Conservation (phyloP, 2,888 invertebrate genomes). For the Drosophila siamana region DNA sequence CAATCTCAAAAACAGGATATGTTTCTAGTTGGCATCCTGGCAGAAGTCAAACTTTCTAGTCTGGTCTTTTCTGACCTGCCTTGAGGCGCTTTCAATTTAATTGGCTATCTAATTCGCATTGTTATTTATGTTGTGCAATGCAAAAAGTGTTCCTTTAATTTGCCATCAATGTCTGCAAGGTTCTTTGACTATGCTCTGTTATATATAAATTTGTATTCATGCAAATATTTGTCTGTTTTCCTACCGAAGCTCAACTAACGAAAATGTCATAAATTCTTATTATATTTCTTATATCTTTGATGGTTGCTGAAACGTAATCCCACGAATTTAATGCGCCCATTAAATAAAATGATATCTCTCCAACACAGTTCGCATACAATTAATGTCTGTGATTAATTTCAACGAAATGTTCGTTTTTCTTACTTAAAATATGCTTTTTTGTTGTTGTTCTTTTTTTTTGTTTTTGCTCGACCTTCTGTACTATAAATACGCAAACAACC, state of each 20-base stretch:
- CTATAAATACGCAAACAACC: conserved; percentile 16
- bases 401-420: conserved; percentile 11
- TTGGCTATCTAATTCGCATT: conserved; percentile 61
- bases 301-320: conserved; percentile 13
- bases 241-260: background rate
- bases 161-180: conserved; percentile 46
- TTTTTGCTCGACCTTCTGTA: background rate
- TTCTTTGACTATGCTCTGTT: background rate
- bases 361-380: conserved; percentile 46
- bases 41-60: background rate
- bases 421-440: conserved; percentile 6
- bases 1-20: conserved; percentile 13
- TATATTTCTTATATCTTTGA: conserved; percentile 6
- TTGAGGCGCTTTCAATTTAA: conserved; percentile 61
- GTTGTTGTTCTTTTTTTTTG: background rate
- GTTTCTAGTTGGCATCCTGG: background rate
- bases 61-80: conserved; percentile 16
- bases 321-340: conserved; percentile 44
- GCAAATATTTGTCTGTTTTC: background rate
- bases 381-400: conserved; percentile 65
- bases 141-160: conserved; percentile 46
- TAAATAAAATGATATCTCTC: conserved; percentile 59
- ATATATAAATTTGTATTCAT: background rate
- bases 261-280: conserved; percentile 18
- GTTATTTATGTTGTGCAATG: conserved; percentile 31